A percentile compares a stretch with the other conserved stretches of the same genome.
Conservation (phyloP, 1,140 invertebrate species). For the Cherax quadricarinatus region DNA sequence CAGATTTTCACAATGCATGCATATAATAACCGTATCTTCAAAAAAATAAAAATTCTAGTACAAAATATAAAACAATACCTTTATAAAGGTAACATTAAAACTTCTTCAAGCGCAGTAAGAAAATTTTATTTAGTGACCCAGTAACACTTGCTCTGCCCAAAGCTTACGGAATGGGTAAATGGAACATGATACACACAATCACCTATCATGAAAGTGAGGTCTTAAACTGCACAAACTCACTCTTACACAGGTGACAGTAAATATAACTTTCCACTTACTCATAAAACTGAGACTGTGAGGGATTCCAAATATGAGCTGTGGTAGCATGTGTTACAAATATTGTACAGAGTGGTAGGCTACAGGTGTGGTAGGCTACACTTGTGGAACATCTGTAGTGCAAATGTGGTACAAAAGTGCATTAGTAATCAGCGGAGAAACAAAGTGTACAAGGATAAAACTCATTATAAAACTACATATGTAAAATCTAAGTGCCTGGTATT, state of each 20-base stretch:
- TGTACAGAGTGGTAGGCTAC: slow-evolving; percentile 60
- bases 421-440: slow-evolving; percentile 66
- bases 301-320: slow-evolving; percentile 56
- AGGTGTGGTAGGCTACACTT: slow-evolving; percentile 54
- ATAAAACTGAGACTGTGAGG: slow-evolving; percentile 61
- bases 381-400: slow-evolving; percentile 68
- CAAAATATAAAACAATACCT: no score
- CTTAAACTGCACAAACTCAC: not conserved
- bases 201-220: not conserved
- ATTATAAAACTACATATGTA: slow-evolving; percentile 49
- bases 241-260: not conserved
- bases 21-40: no score
- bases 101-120: slow-evolving; percentile 56
- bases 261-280: slow-evolving; percentile 7
- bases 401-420: slow-evolving; percentile 68
- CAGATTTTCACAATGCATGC: no score
- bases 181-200: not conserved
- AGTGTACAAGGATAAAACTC: slow-evolving; percentile 54
- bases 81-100: not conserved
- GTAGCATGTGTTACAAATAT: slow-evolving; percentile 67
- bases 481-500: slow-evolving; percentile 65
- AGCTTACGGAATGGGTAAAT: slow-evolving; percentile 44
- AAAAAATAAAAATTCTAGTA: no score
- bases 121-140: slow-evolving; percentile 69
- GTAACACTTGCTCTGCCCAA: slow-evolving; percentile 70